Conservation (phyloP, 2,888 invertebrate species). For the Microplitis deprimator region DNA sequence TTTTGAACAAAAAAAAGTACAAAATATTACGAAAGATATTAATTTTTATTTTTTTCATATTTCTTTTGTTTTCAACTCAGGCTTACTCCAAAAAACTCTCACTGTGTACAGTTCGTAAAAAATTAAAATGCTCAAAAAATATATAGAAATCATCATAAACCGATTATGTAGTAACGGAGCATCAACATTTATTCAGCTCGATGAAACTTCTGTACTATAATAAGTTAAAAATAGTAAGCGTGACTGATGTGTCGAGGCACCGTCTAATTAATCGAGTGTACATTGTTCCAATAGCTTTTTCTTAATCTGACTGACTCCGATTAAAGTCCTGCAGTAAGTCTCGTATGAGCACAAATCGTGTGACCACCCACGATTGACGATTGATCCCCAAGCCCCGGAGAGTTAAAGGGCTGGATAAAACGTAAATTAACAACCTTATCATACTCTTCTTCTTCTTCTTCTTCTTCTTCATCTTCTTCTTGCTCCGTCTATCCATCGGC, state of each 20-base stretch:
- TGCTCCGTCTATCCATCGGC: conserved; percentile 43
- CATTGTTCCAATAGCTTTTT: neutral
- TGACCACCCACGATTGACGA: conserved; percentile 1
- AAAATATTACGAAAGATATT: too few relatives aligned
- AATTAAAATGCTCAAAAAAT: too few relatives aligned
- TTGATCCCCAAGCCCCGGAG: neutral
- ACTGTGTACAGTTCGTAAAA: too few relatives aligned
- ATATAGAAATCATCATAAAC: too few relatives aligned
- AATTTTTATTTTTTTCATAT: too few relatives aligned
- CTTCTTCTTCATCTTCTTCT: neutral
- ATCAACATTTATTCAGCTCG: too few relatives aligned
- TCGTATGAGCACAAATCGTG: neutral
- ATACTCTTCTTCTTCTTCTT: neutral
- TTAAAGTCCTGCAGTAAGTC: neutral
- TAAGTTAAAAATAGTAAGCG: too few relatives aligned
- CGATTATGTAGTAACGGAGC: too few relatives aligned
- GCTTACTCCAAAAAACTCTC: too few relatives aligned
- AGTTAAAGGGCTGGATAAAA: conserved; percentile 12
- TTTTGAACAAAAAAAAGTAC: too few relatives aligned
- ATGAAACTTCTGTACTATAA: too few relatives aligned
- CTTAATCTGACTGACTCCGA: neutral
- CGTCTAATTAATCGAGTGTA: neutral
- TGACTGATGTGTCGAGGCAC: neutral
- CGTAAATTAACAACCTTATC: conserved; percentile 1
- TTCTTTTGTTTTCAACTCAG: too few relatives aligned